Conservation (phyloP, 2,113 vertebrate genomes). For the Leucoraja erinaceus region DNA sequence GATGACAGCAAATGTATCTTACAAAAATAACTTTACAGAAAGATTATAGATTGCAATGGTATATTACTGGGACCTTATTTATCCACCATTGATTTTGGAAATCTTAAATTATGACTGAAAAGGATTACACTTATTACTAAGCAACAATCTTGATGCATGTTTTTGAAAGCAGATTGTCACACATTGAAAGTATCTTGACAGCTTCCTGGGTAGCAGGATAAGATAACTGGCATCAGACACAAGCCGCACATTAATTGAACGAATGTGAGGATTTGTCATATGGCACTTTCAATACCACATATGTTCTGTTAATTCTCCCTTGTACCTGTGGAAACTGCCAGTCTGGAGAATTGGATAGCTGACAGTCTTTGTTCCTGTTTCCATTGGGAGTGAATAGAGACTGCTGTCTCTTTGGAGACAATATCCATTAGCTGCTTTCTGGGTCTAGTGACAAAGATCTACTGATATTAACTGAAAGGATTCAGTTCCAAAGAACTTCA, state of each 20-base stretch:
- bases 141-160: not conserved
- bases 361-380: not conserved
- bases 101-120: not conserved
- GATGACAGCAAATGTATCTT: not conserved
- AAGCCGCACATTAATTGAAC: slow-evolving; percentile 9
- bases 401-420: not conserved
- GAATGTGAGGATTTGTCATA: slow-evolving; percentile 14
- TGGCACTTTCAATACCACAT: not conserved
- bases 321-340: slow-evolving; percentile 18
- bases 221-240: slow-evolving; percentile 15
- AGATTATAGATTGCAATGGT: not conserved
- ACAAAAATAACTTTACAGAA: not conserved
- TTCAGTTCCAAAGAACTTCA: not conserved
- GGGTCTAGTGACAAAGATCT: not conserved
- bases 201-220: slow-evolving; percentile 18
- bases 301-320: slow-evolving; percentile 30
- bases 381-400: not conserved
- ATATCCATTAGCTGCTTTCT: not conserved
- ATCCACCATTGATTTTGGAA: not conserved
- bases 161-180: slow-evolving; percentile 22
- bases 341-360: not conserved
- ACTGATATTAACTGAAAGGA: not conserved
- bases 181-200: slow-evolving; percentile 18
- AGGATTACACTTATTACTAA: not conserved
- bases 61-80: not conserved